Evolutionary conservation across 2,888 invertebrate genomes (phyloP).

Genomic region (Perizoma flavofasciatum): DNA sequence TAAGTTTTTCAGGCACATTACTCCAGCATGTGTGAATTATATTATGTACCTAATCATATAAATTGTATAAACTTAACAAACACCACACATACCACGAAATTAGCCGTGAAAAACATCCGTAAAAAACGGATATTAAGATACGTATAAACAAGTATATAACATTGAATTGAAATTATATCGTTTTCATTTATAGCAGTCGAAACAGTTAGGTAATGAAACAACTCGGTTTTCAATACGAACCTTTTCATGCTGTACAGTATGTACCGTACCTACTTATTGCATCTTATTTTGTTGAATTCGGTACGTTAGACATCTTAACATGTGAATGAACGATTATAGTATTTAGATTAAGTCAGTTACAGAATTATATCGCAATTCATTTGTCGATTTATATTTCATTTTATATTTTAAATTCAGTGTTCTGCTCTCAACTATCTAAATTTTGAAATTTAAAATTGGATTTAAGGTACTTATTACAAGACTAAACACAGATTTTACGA

Average conservation of each 20-base stretch:
- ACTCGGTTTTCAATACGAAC: conserved; percentile 7
- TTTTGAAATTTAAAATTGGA: too few species aligned
- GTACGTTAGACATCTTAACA: background rate
- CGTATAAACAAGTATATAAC: background rate
- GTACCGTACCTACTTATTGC: background rate
- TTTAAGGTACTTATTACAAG: too few species aligned
- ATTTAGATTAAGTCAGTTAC: background rate
- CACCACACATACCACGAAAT: background rate
- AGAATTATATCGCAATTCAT: too few species aligned
- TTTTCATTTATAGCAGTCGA: conserved; percentile 10
- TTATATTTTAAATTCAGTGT: too few species aligned
- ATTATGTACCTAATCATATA: background rate
- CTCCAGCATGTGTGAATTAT: background rate
- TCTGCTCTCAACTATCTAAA: too few species aligned
- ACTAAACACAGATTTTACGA: too few species aligned
- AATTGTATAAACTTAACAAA: too few species aligned
- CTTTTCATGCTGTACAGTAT: background rate
- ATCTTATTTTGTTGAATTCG: too few species aligned
- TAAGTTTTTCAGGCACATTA: background rate
- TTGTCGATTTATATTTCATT: background rate
- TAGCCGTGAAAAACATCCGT: background rate
- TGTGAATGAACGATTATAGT: background rate
- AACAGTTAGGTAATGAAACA: conserved; percentile 10
- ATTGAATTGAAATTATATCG: conserved; percentile 3
- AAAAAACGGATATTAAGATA: background rate